Evolutionary conservation across 2,888 invertebrate species (phyloP), one percentile per base, ranked within the genome.

Genomic region (Ennomos fuscantarius): DNA sequence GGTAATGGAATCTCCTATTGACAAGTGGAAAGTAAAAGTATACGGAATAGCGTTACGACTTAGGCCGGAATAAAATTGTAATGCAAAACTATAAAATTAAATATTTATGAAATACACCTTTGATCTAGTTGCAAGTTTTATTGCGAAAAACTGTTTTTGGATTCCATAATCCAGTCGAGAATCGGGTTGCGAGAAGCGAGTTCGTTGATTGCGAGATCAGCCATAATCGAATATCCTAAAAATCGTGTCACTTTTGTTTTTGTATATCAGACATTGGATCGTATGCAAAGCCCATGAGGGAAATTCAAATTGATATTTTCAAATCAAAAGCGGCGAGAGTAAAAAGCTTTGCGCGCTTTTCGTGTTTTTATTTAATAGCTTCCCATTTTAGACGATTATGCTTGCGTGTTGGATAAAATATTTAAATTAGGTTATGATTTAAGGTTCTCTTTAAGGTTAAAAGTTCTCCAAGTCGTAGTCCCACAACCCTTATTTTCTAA

Each of bases 141-240:
- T 61, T 62, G 53, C 63, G 49, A 62, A 65, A 63, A 60, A 34
- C 51, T 60, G 59, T 48, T 49, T 63, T 63, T 63, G 15, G 31
- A 59, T 58, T 65, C 55, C 42, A 63, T 61, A 50, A 63, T 48
- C 69, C 65, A 71, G 61, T 62, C 58, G 55, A 49, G 43, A 50
- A 62, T 48, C 69, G 65, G 70, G 61, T 62, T 56, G 55, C 48
- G 43, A 45, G 64, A 80, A 79, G 78, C 65, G 67, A 76, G 73
- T 79, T 77, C 65, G 73, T 68, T 80, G 79, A 82, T 82, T 82
- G 80, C 75, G 58, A 63, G 60, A 69, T 60, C 61, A 66, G 56
- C 37, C 36, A 37, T 59, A 66, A 63, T 57, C 60, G 44, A 44
- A 53, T 55, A 35, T 42, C 41, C 51, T 40, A 43, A 51, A 46